Percentiles rank a stretch among this genome's conserved stretches.
Conservation (phyloP, 1,140 invertebrate species). For the Macrostomum lignano region DNA sequence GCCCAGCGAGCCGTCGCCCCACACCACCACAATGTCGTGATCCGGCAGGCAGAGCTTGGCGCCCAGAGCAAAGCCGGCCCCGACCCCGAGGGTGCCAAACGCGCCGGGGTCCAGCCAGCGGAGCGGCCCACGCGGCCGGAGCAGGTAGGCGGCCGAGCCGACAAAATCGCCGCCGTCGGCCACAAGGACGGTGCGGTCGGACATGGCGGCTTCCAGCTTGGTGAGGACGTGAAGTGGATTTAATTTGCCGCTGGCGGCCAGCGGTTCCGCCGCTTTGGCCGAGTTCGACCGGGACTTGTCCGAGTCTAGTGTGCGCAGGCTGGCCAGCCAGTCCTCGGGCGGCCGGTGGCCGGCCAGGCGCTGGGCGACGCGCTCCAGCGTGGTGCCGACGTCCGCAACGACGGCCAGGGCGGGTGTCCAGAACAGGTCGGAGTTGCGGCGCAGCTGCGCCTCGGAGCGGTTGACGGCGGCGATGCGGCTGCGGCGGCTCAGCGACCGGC, state of each 20-base stretch:
- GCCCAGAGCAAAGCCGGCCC: conserved; percentile 39
- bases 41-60: conserved; percentile 38
- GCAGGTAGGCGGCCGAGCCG: conserved; percentile 37
- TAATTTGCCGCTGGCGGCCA: too few species aligned
- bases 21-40: conserved; percentile 34
- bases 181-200: conserved; percentile 31
- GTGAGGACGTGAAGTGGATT: too few species aligned
- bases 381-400: conserved; percentile 34
- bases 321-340: too few species aligned
- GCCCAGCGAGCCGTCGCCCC: conserved; percentile 38
- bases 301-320: too few species aligned
- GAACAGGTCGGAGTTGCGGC: conserved; percentile 37
- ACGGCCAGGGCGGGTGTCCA: conserved; percentile 36
- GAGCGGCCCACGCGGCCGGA: conserved; percentile 34
- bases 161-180: conserved; percentile 41
- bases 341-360: too few species aligned
- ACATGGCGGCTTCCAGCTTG: too few species aligned
- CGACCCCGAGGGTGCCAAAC: conserved; percentile 39
- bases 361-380: too few species aligned
- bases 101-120: conserved; percentile 39
- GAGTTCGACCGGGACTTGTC: too few species aligned
- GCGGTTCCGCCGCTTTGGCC: too few species aligned
- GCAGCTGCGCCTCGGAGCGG: conserved; percentile 32
- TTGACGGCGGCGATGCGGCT: conserved; percentile 37
- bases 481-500: conserved; percentile 31